Evolutionary conservation across 2,888 invertebrate genomes (phyloP).

Genomic region (Polyommatus icarus): DNA sequence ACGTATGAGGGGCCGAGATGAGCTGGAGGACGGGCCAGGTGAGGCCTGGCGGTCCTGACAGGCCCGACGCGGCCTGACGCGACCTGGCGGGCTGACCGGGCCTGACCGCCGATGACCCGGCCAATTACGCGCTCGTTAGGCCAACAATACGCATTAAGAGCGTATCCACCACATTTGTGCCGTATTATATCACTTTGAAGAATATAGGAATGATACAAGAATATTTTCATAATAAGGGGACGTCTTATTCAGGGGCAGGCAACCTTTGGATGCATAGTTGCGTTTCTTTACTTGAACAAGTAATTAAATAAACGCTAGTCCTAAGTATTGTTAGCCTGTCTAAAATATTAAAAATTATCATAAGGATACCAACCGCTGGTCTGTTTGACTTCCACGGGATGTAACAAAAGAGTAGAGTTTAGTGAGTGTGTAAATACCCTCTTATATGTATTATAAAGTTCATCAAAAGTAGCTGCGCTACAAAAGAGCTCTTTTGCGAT

Average conservation of each 20-base stretch:
- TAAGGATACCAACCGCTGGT: too few relatives aligned
- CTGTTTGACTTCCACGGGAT: too few relatives aligned
- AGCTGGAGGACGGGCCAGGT: slow-evolving; percentile 51
- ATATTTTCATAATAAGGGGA: not conserved
- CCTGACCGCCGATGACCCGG: slow-evolving; percentile 48
- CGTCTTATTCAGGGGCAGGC: not conserved
- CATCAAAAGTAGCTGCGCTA: too few relatives aligned
- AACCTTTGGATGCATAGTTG: not conserved
- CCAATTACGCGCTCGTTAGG: slow-evolving; percentile 74
- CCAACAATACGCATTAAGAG: slow-evolving; percentile 71
- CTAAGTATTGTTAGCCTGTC: not conserved
- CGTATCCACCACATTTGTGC: slow-evolving; percentile 57
- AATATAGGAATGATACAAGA: not conserved
- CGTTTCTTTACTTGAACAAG: not conserved
- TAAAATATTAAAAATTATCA: not conserved
- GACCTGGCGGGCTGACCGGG: slow-evolving; percentile 56
- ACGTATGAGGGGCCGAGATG: slow-evolving; percentile 45
- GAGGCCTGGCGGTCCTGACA: slow-evolving; percentile 52
- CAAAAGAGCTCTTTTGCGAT: too few relatives aligned
- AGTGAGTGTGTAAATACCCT: too few relatives aligned
- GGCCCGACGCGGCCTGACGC: slow-evolving; percentile 42
- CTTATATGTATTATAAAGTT: too few relatives aligned
- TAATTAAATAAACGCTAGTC: not conserved
- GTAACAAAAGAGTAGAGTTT: too few relatives aligned
- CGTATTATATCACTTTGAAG: slow-evolving; percentile 5